These are phyloP conservation scores for Pangasius mekongensis DNA, from an alignment of 2,797 vertebrate species.

Conservation along the genomic window DNA sequence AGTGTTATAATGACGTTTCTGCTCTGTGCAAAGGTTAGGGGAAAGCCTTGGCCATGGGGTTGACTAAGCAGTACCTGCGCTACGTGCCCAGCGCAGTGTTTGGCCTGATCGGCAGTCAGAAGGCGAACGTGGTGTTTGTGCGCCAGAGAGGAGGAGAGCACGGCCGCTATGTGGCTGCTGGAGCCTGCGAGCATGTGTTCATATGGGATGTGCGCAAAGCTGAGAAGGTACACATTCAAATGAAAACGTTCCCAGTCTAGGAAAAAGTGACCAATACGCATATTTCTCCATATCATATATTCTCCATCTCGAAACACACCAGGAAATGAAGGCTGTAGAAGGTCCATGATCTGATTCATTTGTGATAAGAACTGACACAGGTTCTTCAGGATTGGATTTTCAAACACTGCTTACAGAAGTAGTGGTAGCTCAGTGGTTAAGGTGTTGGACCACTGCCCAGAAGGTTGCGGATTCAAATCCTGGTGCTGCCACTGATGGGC, in stretches of 20 bases:
- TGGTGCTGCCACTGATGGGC: no score
- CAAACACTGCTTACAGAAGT: background rate
- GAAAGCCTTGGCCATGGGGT: constrained; percentile 81
- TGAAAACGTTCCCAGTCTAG: background rate
- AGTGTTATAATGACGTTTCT: background rate
- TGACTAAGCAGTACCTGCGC: constrained; percentile 95
- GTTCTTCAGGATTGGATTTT: background rate
- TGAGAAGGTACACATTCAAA: constrained; percentile 83
- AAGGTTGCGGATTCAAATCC: no score
- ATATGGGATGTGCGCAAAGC: constrained; percentile 94
- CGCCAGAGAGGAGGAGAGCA: constrained; percentile 86
- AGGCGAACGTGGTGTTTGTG: constrained; percentile 83
- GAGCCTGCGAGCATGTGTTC: constrained; percentile 94
- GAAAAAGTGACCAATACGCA: background rate
- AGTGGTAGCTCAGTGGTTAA: no score
- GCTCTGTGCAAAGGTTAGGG: background rate
- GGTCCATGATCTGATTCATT: background rate
- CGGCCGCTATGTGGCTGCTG: constrained; percentile 88
- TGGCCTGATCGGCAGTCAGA: constrained; percentile 88
- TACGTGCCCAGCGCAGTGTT: constrained; percentile 87
- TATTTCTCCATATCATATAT: background rate
- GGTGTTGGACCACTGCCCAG: no score
- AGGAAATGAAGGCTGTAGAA: background rate
- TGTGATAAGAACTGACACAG: background rate
- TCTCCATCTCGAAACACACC: background rate